phyloP scores from a whole-genome alignment of 1,140 invertebrate genomes.

The Pteromalus puparum region DNA sequence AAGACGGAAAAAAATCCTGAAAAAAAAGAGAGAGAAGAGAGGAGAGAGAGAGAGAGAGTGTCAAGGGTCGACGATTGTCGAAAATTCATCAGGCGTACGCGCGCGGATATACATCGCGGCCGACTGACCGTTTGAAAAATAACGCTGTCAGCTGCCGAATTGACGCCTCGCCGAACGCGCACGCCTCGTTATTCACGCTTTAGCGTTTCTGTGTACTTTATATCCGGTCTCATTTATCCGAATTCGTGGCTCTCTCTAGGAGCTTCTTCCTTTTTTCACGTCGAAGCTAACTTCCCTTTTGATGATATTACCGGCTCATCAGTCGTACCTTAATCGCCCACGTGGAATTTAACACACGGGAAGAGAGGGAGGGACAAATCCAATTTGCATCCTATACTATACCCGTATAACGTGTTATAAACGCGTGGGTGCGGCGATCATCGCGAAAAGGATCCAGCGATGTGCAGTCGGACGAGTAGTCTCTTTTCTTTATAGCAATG shows the following conservation, averaged over 20 bases:
- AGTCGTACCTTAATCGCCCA: conserved; percentile 40
- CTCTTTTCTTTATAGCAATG: conserved; percentile 36
- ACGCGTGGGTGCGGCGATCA: neutral
- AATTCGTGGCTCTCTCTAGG: neutral
- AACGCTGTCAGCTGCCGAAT: conserved; percentile 8
- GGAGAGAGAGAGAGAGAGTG: neutral
- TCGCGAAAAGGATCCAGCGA: conserved; percentile 12
- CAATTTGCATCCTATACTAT: conserved; percentile 34
- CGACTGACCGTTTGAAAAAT: conserved; percentile 25
- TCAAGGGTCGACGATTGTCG: conserved; percentile 28
- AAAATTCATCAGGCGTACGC: conserved; percentile 35
- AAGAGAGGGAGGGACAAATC: conserved; percentile 23
- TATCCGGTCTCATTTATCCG: conserved; percentile 38
- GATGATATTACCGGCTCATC: neutral
- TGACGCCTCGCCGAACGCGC: conserved; percentile 33
- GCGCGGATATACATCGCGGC: neutral
- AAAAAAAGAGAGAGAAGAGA: neutral
- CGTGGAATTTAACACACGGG: conserved; percentile 29
- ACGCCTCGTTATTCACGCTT: conserved; percentile 34
- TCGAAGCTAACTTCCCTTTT: neutral
- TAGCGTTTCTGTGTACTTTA: conserved; percentile 11
- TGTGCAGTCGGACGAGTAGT: neutral
- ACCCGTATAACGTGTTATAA: neutral
- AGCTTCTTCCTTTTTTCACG: neutral
- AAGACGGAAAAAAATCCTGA: neutral